Evolutionary conservation across 2,113 vertebrate species (phyloP), one percentile per base, ranked within the genome.

Genomic region (Nycticorax nycticorax): DNA sequence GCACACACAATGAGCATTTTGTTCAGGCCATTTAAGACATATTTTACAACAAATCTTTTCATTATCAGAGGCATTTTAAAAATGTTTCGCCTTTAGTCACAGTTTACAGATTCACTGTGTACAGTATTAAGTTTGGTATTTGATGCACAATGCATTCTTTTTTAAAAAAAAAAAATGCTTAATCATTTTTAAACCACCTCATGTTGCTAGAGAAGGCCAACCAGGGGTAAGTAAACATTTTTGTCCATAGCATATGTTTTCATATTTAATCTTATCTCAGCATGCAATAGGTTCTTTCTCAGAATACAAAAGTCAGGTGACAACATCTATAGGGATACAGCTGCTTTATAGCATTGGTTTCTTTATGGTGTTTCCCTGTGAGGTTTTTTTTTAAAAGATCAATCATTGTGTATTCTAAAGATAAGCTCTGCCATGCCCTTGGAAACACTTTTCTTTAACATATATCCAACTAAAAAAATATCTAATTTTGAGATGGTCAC

Each of bases 51-150:
- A 93, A 91, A 91, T 60, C 8, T 92, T 92, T 94, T 96, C 83
- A 96, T 92, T 91, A 91, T 92, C 76, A 91, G 60, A 95, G 69
- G 72, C 78, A 96, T 96, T 96, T 96, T 10, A 37, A 87, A 94
- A 94, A 92, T 96, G 56, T 89, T 96, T 93, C 7, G 2, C 63
- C 56, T 68, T 96, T 93, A 74, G 75, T 86, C 92, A 93, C 63
- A 88, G 37, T 91, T 93, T 84, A 63, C 72, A 84, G 52, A 92
- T 84, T 86, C 56, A 64, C 52, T 71, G 15, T 48, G 56, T 48
- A 60, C 55, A 63, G 37, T 77, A 93, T 64, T 88, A 79, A 83
- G 37, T 67, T 74, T 76, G 20, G 67, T 57, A 72, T 93, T 93
- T 69, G 74, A 93, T 90, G 50, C 30, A 80, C 37, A 79, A 35